Conservation (phyloP, 2,113 vertebrate genomes). For the Leptobrachium ailaonicum region DNA sequence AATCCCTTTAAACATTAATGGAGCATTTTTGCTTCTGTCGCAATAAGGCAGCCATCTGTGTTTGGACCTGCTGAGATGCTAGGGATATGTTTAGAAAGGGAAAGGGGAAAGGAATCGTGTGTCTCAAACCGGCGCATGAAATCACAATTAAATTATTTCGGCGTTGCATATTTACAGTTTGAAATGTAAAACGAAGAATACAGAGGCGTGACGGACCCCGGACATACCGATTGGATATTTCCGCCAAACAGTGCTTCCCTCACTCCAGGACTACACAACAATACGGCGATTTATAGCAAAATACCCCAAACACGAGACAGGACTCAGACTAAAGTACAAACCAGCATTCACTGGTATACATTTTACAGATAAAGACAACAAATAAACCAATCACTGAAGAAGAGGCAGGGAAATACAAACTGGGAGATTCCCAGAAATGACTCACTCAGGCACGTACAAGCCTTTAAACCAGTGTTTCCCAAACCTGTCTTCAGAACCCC, state of each 20-base stretch:
- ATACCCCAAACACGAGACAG: too few relatives aligned
- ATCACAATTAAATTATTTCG: conserved; percentile 56
- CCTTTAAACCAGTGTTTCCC: too few relatives aligned
- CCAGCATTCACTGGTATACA: not conserved
- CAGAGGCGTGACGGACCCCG: not conserved
- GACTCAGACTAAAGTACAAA: not conserved
- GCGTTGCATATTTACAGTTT: conserved; percentile 6
- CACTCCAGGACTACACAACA: too few relatives aligned
- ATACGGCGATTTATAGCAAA: too few relatives aligned
- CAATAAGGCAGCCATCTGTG: conserved; percentile 77
- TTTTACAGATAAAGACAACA: not conserved
- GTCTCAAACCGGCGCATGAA: conserved; percentile 56
- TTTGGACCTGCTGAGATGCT: conserved; percentile 71
- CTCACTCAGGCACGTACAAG: too few relatives aligned
- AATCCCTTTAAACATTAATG: conserved; percentile 79
- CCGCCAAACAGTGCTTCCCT: too few relatives aligned
- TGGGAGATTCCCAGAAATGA: too few relatives aligned
- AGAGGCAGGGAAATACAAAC: too few relatives aligned
- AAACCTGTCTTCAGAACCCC: too few relatives aligned
- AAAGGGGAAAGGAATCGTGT: conserved; percentile 52
- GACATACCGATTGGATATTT: too few relatives aligned
- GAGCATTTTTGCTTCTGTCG: conserved; percentile 76
- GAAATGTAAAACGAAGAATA: not conserved
- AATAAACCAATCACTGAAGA: too few relatives aligned
- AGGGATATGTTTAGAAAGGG: conserved; percentile 64